phyloP scores from a whole-genome alignment of 2,888 invertebrate genomes.

The Lithophane ornitopus region DNA sequence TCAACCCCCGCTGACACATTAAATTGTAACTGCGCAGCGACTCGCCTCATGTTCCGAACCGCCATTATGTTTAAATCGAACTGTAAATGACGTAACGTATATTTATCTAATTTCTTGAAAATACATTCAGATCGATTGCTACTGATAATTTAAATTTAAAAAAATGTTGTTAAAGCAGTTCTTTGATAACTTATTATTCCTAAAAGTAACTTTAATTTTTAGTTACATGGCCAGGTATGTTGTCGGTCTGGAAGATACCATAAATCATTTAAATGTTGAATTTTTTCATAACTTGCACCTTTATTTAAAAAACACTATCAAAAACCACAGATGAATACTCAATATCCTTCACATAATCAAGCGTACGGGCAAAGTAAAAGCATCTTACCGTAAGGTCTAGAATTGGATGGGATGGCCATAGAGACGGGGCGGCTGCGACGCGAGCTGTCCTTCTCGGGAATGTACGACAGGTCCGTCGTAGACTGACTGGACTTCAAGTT shows the following conservation, averaged over 20 bases:
- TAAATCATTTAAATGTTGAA: not conserved
- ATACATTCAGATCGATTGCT: not conserved
- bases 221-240: not conserved
- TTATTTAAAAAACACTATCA: not conserved
- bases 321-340: slow-evolving; percentile 19
- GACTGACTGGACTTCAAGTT: slow-evolving; percentile 96
- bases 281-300: not conserved
- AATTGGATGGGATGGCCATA: slow-evolving; percentile 84
- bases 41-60: too few species aligned
- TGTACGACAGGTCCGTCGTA: slow-evolving; percentile 95
- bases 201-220: not conserved
- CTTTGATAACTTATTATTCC: not conserved
- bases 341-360: not conserved
- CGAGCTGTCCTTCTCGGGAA: slow-evolving; percentile 88
- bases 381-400: slow-evolving; percentile 81
- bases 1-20: too few species aligned
- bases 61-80: too few species aligned
- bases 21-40: too few species aligned
- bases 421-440: slow-evolving; percentile 84
- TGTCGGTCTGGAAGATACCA: not conserved
- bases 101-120: not conserved
- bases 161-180: not conserved
- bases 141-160: not conserved
- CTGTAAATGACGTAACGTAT: not conserved
- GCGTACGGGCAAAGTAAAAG: slow-evolving; percentile 24